Conservation (phyloP, 1,140 invertebrate genomes). For the Apis laboriosa region DNA sequence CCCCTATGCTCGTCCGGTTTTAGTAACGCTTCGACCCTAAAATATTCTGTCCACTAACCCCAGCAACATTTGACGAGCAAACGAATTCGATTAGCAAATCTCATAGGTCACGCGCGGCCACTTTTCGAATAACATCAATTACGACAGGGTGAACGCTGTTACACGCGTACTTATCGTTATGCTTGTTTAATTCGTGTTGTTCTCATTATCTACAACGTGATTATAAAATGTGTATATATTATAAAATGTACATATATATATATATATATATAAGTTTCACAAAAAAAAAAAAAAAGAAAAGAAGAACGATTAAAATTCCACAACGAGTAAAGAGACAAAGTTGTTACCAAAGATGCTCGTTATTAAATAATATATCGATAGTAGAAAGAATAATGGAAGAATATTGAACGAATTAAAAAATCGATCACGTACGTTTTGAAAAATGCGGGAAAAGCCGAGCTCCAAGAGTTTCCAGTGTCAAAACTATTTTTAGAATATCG, state of each 20-base stretch:
- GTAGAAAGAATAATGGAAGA: not conserved
- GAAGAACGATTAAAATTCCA: no score
- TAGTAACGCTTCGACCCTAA: slow-evolving; percentile 34
- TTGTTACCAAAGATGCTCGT: no score
- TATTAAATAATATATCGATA: no score
- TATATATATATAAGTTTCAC: not conserved
- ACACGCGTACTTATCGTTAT: no score
- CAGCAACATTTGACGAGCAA: slow-evolving; percentile 34
- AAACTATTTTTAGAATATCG: slow-evolving; percentile 67
- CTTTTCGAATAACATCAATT: slow-evolving; percentile 46
- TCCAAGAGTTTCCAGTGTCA: slow-evolving; percentile 44
- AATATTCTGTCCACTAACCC: slow-evolving; percentile 48
- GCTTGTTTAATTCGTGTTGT: no score
- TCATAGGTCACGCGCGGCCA: slow-evolving; percentile 46
- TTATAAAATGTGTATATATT: no score
- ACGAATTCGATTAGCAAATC: slow-evolving; percentile 63
- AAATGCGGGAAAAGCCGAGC: slow-evolving; percentile 32
- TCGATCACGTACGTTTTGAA: not conserved
- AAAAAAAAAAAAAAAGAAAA: no score
- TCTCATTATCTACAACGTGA: no score
- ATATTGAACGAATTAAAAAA: not conserved
- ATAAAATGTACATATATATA: no score
- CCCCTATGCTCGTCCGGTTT: slow-evolving; percentile 34
- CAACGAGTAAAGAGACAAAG: no score
- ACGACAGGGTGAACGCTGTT: not conserved